phyloP scores from a whole-genome alignment of 2,888 invertebrate species.

The Ophion slaviceki region DNA sequence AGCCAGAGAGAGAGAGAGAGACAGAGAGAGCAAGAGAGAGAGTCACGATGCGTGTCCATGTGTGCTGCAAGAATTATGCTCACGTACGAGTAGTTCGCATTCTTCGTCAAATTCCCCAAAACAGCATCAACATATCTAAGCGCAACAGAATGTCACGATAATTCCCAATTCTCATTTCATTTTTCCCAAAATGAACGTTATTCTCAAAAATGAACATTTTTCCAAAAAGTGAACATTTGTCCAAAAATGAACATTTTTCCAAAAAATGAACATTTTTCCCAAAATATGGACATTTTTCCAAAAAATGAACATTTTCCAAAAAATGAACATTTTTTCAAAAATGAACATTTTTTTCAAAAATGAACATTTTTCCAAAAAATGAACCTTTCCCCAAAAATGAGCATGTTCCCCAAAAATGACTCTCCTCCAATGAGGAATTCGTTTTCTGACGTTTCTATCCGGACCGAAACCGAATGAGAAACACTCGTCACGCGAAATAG shows the following conservation, averaged over 20 bases:
- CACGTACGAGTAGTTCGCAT: constrained; percentile 46
- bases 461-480: constrained; percentile 4
- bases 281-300: no score
- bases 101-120: not conserved
- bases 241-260: no score
- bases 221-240: no score
- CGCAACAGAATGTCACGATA: not conserved
- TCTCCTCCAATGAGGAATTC: not conserved
- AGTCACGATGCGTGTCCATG: constrained; percentile 62
- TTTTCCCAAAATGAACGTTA: no score
- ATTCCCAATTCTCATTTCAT: no score
- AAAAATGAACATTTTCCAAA: no score
- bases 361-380: no score
- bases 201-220: no score
- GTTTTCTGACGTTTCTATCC: not conserved
- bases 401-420: not conserved
- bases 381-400: not conserved
- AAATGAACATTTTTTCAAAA: no score
- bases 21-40: constrained; percentile 45
- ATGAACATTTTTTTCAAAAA: no score
- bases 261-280: no score
- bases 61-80: constrained; percentile 74
- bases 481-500: constrained; percentile 34
- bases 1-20: constrained; percentile 59
- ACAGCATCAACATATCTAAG: not conserved